These are phyloP conservation scores for Cinclus cinclus DNA, from an alignment of 2,113 vertebrate genomes.

Conservation along the genomic window DNA sequence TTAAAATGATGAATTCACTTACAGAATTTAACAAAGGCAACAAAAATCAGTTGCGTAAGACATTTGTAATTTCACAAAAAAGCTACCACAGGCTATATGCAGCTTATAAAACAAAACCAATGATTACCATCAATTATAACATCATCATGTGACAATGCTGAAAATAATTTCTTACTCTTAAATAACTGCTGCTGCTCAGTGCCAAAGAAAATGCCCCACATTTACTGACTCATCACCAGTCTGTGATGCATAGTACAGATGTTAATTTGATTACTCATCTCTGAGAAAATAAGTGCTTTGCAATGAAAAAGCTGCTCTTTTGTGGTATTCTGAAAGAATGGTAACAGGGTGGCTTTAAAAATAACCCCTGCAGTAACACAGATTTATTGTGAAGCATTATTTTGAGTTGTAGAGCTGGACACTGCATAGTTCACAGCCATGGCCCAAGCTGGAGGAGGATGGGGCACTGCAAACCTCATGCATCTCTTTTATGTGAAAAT, in stretches of 20 bases:
- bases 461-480: not conserved
- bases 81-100: slow-evolving; percentile 21
- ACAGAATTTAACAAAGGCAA: slow-evolving; percentile 25
- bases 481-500: not conserved
- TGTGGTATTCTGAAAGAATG: not conserved
- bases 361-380: not conserved
- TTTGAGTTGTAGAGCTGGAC: not conserved
- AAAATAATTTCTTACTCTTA: slow-evolving; percentile 82
- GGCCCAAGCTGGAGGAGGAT: not conserved
- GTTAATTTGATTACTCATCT: slow-evolving; percentile 51
- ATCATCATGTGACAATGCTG: slow-evolving; percentile 77
- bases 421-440: not conserved
- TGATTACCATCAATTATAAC: slow-evolving; percentile 85
- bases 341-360: not conserved
- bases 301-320: not conserved
- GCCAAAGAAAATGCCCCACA: slow-evolving; percentile 67
- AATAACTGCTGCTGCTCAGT: slow-evolving; percentile 71
- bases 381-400: not conserved
- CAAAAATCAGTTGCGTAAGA: slow-evolving; percentile 30
- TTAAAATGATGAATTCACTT: slow-evolving; percentile 28
- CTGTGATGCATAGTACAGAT: slow-evolving; percentile 67
- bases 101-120: slow-evolving; percentile 77
- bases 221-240: slow-evolving; percentile 77
- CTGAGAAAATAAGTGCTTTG: slow-evolving; percentile 47
- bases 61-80: slow-evolving; percentile 64